Evolutionary conservation across 2,888 invertebrate species (phyloP).

Genomic region (Pterostichus niger): DNA sequence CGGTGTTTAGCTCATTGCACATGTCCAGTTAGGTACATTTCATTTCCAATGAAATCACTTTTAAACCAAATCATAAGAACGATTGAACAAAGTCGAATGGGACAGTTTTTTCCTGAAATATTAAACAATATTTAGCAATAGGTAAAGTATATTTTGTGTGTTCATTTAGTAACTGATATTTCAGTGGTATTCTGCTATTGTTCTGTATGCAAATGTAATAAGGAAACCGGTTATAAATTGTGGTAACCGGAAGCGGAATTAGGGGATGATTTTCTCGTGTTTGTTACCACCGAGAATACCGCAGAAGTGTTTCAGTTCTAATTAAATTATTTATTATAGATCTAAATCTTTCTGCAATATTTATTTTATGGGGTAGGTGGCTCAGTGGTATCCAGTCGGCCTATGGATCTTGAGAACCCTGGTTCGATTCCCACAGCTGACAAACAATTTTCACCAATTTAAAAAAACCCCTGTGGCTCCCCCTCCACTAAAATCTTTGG

Average conservation of each 20-base stretch:
- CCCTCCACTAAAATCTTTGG: too few relatives aligned
- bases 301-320: too few relatives aligned
- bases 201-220: slow-evolving; percentile 12
- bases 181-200: background rate
- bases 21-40: slow-evolving; percentile 19
- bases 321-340: too few relatives aligned
- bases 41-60: background rate
- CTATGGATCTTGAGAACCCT: too few relatives aligned
- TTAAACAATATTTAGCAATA: background rate
- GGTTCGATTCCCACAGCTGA: too few relatives aligned
- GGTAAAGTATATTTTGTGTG: background rate
- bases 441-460: too few relatives aligned
- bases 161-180: background rate
- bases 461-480: too few relatives aligned
- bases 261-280: background rate
- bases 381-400: too few relatives aligned
- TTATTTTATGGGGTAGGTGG: too few relatives aligned
- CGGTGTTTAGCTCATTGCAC: background rate
- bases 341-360: too few relatives aligned
- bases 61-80: background rate
- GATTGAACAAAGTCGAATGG: background rate
- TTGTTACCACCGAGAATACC: too few relatives aligned
- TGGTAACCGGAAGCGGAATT: slow-evolving; percentile 1
- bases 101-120: background rate
- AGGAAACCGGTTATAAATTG: background rate